Conservation (phyloP, 2,113 vertebrate species). For the Apistogramma diplotaenia region DNA sequence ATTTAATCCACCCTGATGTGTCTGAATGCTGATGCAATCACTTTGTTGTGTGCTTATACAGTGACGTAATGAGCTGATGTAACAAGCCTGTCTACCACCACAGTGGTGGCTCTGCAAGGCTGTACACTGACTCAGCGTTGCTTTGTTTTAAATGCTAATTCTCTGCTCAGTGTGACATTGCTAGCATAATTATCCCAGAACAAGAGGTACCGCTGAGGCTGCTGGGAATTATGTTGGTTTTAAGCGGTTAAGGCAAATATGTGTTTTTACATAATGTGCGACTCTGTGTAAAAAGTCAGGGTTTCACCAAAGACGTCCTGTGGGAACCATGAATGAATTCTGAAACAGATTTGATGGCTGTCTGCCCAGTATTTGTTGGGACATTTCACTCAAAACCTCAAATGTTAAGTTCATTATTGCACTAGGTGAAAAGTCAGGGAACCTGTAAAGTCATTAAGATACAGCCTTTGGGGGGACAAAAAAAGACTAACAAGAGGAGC, state of each 20-base stretch:
- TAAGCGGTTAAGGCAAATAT: background rate
- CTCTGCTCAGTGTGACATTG: background rate
- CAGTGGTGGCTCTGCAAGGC: background rate
- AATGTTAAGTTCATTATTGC: too few species aligned
- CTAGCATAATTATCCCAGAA: background rate
- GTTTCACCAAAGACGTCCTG: background rate
- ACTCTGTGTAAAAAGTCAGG: background rate
- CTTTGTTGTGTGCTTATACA: background rate
- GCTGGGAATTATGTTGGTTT: fast-evolving
- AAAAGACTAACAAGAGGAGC: too few species aligned
- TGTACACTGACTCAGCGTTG: background rate
- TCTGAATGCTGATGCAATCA: background rate
- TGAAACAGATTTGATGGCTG: background rate
- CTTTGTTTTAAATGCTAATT: background rate
- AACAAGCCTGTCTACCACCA: background rate
- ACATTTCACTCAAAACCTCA: too few species aligned
- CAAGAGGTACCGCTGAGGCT: background rate
- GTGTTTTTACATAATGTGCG: background rate
- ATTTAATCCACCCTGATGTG: fast-evolving
- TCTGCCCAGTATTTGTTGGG: background rate
- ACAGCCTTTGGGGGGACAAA: background rate
- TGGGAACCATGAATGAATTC: background rate
- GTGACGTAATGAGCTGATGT: background rate
- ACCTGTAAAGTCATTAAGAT: background rate
- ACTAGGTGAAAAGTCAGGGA: background rate